A percentile compares a stretch with the other conserved stretches of the same genome.
phyloP scores from a whole-genome alignment of 2,888 invertebrate species.

The Bhutanitis thaidina region DNA sequence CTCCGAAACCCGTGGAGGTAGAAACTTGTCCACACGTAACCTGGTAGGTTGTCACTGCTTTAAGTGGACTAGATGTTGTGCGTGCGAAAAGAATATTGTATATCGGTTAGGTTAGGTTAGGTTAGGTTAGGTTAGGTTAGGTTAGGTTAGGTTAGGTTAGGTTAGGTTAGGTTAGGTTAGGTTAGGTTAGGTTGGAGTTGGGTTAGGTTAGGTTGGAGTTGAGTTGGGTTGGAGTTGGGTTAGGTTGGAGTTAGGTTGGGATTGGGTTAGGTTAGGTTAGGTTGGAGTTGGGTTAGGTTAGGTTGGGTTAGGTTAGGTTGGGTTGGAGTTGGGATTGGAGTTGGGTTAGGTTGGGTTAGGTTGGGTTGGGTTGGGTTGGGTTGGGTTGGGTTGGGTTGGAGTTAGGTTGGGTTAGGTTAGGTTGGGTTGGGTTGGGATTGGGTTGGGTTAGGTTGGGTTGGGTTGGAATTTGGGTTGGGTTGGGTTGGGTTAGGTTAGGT shows the following conservation, averaged over 20 bases:
- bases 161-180: slow-evolving; percentile 26
- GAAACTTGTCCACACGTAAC: too few relatives aligned
- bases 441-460: slow-evolving; percentile 26
- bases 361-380: slow-evolving; percentile 23
- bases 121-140: slow-evolving; percentile 24
- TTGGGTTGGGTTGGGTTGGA: slow-evolving; percentile 28
- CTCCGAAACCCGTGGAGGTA: too few relatives aligned
- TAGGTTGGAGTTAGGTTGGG: too few relatives aligned
- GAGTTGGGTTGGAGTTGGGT: too few relatives aligned
- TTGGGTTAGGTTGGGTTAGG: slow-evolving; percentile 23
- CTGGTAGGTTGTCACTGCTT: too few relatives aligned
- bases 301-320: slow-evolving; percentile 29
- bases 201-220: slow-evolving; percentile 26
- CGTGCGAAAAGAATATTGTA: too few relatives aligned
- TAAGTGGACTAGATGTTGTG: too few relatives aligned
- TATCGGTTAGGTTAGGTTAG: slow-evolving; percentile 24
- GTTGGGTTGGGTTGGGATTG: too few relatives aligned
- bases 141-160: slow-evolving; percentile 30
- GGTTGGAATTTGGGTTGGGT: slow-evolving; percentile 24
- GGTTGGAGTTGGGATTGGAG: too few relatives aligned
- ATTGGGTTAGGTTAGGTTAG: too few relatives aligned
- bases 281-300: slow-evolving; percentile 28
- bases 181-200: slow-evolving; percentile 25
- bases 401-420: too few relatives aligned
- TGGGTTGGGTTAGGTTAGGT: slow-evolving; percentile 12